phyloP scores from a whole-genome alignment of 1,140 invertebrate species.

The Dreissena polymorpha region DNA sequence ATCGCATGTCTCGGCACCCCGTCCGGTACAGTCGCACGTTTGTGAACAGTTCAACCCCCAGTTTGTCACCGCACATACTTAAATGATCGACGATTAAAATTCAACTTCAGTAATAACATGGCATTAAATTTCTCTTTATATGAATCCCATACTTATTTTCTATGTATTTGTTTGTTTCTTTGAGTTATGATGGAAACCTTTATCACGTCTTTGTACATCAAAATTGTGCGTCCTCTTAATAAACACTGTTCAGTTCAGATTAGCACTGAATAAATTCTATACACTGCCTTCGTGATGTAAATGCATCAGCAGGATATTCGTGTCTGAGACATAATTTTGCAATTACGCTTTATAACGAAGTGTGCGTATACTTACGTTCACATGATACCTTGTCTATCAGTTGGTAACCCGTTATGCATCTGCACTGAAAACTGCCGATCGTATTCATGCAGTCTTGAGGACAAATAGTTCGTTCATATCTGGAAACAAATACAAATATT shows the following conservation, averaged over 20 bases:
- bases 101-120: neutral
- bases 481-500: neutral
- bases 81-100: neutral
- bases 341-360: neutral
- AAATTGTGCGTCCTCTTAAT: neutral
- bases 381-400: neutral
- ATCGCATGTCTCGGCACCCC: no score
- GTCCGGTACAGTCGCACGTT: no score
- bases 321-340: neutral
- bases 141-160: neutral
- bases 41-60: neutral
- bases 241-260: neutral
- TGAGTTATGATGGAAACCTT: neutral
- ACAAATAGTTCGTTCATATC: slow-evolving; percentile 1
- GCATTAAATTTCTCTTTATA: neutral
- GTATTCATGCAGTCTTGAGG: no score
- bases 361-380: no score
- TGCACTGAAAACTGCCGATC: no score
- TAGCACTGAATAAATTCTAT: no score
- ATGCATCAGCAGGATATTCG: neutral
- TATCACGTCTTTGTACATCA: neutral
- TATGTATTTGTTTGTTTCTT: neutral
- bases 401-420: slow-evolving; percentile 3
- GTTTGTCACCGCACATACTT: neutral
- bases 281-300: no score